Evolutionary conservation across 2,797 vertebrate genomes (phyloP).

Genomic region (Buceros bicornis): DNA sequence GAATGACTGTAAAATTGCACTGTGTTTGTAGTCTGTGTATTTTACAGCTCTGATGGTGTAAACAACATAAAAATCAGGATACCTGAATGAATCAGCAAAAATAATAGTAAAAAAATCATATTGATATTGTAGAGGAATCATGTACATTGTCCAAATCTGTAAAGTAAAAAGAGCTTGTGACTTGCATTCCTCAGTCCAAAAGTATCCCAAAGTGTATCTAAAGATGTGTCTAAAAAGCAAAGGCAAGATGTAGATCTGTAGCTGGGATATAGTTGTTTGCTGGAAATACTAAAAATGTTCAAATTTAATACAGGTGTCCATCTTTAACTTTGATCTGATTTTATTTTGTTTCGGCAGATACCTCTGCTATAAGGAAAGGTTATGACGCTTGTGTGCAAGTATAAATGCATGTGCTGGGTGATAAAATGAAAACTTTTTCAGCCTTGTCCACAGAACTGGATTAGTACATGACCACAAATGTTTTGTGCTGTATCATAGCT

Average conservation of each 20-base stretch:
- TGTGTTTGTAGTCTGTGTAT: neutral
- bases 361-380: neutral
- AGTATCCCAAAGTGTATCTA: neutral
- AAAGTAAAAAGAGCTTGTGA: neutral
- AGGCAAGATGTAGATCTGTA: neutral
- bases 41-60: neutral
- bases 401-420: neutral
- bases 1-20: neutral
- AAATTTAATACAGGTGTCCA: neutral
- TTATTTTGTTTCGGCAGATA: neutral
- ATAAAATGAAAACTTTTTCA: neutral
- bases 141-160: neutral
- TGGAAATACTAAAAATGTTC: neutral
- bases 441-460: neutral
- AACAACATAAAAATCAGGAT: neutral
- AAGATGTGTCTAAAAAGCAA: neutral
- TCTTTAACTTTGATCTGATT: neutral
- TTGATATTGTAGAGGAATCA: neutral
- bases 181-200: neutral
- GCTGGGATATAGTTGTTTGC: neutral
- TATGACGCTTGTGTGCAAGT: neutral
- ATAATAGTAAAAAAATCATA: neutral
- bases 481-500: neutral
- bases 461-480: neutral
- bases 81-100: neutral